Evolutionary conservation across 37 sponge, comb jelly and placozoan genomes (phyloP).

Genomic region (Oscarella lobularis): DNA sequence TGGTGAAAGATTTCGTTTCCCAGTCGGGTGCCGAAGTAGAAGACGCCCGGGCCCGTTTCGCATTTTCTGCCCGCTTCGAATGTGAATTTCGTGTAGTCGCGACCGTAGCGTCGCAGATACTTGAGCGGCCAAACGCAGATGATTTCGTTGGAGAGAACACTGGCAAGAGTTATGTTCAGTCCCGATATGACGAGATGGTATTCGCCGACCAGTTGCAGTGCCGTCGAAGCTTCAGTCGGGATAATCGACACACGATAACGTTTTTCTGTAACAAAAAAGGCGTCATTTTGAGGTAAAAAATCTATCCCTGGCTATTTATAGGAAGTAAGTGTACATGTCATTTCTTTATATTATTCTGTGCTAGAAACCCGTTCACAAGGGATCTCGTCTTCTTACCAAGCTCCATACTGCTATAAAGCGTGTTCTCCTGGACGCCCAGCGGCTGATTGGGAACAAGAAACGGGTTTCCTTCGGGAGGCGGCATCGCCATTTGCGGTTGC

Average conservation of each 20-base stretch:
- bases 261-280: neutral
- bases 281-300: too few species aligned
- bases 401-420: neutral
- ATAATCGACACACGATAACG: neutral
- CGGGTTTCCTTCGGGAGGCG: neutral
- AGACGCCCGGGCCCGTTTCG: slow-evolving; percentile 6
- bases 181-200: neutral
- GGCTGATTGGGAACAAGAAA: neutral
- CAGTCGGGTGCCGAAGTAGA: neutral
- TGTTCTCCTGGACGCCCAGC: neutral
- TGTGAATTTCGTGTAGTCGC: slow-evolving; percentile 6
- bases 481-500: neutral
- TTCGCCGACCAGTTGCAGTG: neutral
- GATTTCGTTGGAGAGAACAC: neutral
- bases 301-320: neutral
- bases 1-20: neutral
- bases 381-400: neutral
- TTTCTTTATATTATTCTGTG: too few species aligned
- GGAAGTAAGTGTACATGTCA: neutral
- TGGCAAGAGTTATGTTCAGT: neutral
- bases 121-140: neutral
- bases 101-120: slow-evolving; percentile 10
- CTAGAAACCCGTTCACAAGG: too few species aligned
- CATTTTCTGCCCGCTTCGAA: slow-evolving; percentile 5
- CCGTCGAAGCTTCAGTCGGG: neutral